Evolutionary conservation across 2,113 vertebrate genomes (phyloP).

Genomic region (Acrocephalus kingi): DNA sequence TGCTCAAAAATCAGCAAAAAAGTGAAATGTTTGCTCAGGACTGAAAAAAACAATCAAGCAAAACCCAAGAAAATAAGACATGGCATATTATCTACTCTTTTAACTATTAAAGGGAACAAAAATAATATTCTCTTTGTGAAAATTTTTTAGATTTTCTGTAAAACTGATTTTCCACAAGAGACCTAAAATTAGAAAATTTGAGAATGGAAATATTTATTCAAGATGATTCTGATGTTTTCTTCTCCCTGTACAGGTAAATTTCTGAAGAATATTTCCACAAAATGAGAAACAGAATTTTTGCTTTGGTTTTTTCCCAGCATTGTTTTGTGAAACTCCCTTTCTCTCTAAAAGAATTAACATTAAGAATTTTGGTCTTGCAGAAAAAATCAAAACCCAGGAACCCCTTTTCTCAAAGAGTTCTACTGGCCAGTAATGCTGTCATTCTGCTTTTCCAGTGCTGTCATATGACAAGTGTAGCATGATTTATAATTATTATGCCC

Average conservation of each 20-base stretch:
- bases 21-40: background rate
- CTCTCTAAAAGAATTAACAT: background rate
- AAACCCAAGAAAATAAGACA: background rate
- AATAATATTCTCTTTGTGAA: background rate
- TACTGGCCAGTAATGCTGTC: background rate
- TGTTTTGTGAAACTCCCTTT: background rate
- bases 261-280: background rate
- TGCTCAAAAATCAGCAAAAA: background rate
- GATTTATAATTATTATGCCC: constrained; percentile 11
- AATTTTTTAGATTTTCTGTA: background rate
- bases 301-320: accelerated
- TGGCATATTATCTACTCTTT: background rate
- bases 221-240: background rate
- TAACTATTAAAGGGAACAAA: background rate
- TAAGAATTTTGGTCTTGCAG: background rate
- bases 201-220: background rate
- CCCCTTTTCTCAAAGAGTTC: background rate
- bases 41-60: background rate
- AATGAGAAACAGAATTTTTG: accelerated
- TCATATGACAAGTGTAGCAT: background rate
- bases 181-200: background rate
- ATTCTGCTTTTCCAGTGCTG: background rate
- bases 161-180: background rate
- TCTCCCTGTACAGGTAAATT: background rate
- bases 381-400: background rate